These are phyloP conservation scores for Lepidurus packardi DNA, from an alignment of 1,140 invertebrate species.

Conservation along the genomic window DNA sequence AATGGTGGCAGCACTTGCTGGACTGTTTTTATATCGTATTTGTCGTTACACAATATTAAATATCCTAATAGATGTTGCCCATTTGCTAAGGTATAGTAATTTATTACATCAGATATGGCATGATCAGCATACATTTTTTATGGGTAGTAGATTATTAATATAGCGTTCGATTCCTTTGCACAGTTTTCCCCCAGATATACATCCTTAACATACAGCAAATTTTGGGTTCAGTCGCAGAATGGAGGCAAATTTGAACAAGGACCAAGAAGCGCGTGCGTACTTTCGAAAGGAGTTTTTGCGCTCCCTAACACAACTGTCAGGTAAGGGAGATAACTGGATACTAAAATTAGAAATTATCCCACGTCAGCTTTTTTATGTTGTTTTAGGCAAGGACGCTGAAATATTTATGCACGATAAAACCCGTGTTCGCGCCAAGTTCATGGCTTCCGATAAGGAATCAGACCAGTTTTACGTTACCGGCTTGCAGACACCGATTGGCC, in stretches of 20 bases:
- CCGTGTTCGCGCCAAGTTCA: not conserved
- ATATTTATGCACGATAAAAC: slow-evolving; percentile 9
- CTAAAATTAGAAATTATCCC: not conserved
- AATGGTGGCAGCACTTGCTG: no score
- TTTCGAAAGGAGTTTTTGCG: not conserved
- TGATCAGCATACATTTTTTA: no score
- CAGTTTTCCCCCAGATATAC: no score
- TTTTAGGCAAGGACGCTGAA: slow-evolving; percentile 6
- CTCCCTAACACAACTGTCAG: not conserved
- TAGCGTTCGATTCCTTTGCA: no score
- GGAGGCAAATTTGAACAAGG: not conserved
- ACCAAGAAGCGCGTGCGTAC: slow-evolving; percentile 11
- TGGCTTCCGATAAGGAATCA: not conserved
- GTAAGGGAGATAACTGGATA: not conserved
- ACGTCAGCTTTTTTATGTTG: not conserved
- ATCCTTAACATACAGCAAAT: no score
- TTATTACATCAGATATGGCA: no score
- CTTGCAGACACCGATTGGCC: slow-evolving; percentile 11
- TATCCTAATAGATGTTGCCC: no score
- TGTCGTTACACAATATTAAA: no score
- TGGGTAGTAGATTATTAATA: no score
- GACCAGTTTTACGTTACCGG: not conserved
- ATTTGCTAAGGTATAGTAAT: no score
- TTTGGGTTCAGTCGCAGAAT: not conserved
- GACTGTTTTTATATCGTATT: no score